phyloP scores from a whole-genome alignment of 2,113 vertebrate genomes.

The Apeltes quadracus region DNA sequence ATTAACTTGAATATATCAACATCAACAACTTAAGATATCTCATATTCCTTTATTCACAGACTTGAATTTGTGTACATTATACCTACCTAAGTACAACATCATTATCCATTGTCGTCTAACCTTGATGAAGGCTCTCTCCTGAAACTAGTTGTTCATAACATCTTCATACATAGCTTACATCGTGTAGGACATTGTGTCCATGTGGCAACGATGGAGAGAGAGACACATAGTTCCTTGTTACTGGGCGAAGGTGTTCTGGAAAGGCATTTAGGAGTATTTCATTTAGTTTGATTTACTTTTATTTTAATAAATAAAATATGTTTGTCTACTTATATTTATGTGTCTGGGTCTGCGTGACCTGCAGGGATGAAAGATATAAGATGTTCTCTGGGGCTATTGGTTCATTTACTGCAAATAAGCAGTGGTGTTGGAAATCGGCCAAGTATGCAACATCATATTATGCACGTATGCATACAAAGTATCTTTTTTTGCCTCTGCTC shows the following conservation, averaged over 20 bases:
- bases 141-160: slow-evolving; percentile 25
- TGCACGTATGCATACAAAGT: background rate
- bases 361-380: background rate
- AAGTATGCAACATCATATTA: background rate
- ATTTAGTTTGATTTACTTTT: background rate
- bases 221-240: slow-evolving; percentile 29
- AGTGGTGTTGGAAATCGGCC: background rate
- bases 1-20: no score
- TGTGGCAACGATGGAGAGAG: slow-evolving; percentile 4
- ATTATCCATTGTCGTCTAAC: slow-evolving; percentile 12
- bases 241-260: slow-evolving; percentile 38
- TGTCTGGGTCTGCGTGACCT: slow-evolving; percentile 6
- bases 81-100: background rate
- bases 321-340: background rate
- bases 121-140: slow-evolving; percentile 4
- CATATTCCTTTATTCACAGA: background rate
- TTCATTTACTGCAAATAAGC: background rate
- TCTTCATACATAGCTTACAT: slow-evolving; percentile 1
- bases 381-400: background rate
- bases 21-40: background rate
- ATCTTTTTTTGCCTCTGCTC: no score
- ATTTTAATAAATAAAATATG: background rate
- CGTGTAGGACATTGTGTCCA: slow-evolving; percentile 49
- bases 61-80: background rate
- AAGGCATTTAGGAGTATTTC: slow-evolving; percentile 36